A percentile compares a stretch with the other conserved stretches of the same genome.
Evolutionary conservation across 2,888 invertebrate genomes (phyloP).

Genomic region (Gastracanthus pulcherrimus): DNA sequence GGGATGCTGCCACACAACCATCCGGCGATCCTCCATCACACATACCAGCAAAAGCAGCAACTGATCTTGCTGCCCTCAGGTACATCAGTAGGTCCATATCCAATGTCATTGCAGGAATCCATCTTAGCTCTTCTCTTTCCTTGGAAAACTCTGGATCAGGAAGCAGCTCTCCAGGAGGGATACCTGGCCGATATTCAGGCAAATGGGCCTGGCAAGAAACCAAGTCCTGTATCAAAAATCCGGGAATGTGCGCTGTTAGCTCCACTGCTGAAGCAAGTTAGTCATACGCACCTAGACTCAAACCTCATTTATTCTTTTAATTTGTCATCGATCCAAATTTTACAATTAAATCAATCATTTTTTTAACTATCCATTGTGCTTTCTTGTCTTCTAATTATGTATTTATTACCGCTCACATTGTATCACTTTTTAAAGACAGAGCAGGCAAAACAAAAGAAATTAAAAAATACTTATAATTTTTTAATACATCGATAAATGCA

Average conservation of each 20-base stretch:
- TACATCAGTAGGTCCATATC: slow-evolving; percentile 99
- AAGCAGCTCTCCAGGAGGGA: slow-evolving; percentile 76
- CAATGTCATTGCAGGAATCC: slow-evolving; percentile 95
- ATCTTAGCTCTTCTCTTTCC: slow-evolving; percentile 91
- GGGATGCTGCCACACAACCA: slow-evolving; percentile 96
- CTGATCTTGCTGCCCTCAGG: slow-evolving; percentile 96
- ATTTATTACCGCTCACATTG: slow-evolving; percentile 3
- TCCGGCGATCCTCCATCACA: slow-evolving; percentile 98
- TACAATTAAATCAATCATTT: background rate
- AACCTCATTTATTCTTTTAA: slow-evolving; percentile 64
- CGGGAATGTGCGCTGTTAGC: slow-evolving; percentile 73
- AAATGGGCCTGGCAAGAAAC: slow-evolving; percentile 81
- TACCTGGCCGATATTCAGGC: slow-evolving; percentile 80
- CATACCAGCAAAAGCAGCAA: slow-evolving; percentile 99
- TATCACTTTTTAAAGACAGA: slow-evolving; percentile 18
- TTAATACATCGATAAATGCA: too few relatives aligned
- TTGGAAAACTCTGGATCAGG: slow-evolving; percentile 79
- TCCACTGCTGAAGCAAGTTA: slow-evolving; percentile 74
- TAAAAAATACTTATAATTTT: too few relatives aligned
- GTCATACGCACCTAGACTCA: slow-evolving; percentile 71
- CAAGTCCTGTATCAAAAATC: slow-evolving; percentile 76
- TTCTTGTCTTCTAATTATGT: slow-evolving; percentile 37
- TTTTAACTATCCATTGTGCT: slow-evolving; percentile 23
- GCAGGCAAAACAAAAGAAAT: slow-evolving; percentile 25
- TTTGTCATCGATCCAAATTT: slow-evolving; percentile 12